Evolutionary conservation across 2,113 vertebrate species (phyloP).

Genomic region (Bothrops jararaca): DNA sequence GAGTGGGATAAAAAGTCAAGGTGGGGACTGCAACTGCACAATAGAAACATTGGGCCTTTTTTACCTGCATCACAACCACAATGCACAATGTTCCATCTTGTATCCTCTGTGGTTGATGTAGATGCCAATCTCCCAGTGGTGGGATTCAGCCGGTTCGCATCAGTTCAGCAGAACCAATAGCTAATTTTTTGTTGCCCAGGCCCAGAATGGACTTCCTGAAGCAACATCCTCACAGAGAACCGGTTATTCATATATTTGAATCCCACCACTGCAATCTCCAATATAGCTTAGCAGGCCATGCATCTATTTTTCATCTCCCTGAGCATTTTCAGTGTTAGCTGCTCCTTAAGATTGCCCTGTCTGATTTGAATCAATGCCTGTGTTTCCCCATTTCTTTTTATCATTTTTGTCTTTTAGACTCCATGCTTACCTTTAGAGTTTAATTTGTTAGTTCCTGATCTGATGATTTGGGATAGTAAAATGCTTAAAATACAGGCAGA

Average conservation of each 20-base stretch:
- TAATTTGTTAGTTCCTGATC: not conserved
- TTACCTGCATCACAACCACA: not conserved
- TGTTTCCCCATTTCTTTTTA: not conserved
- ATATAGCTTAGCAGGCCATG: not conserved
- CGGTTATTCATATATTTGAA: too few relatives aligned
- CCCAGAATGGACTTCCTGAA: too few relatives aligned
- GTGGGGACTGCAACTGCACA: not conserved
- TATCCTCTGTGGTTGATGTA: not conserved
- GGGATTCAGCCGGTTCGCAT: too few relatives aligned
- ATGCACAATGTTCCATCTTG: not conserved
- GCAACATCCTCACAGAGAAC: too few relatives aligned
- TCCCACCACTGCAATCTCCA: not conserved
- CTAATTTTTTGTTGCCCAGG: too few relatives aligned
- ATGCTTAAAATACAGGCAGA: not conserved
- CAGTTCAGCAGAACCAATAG: too few relatives aligned
- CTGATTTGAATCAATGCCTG: not conserved
- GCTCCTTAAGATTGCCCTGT: not conserved
- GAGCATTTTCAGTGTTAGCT: not conserved
- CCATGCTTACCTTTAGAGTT: not conserved
- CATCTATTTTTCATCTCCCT: not conserved
- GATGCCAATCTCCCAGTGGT: not conserved
- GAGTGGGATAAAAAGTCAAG: not conserved
- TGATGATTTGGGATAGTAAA: not conserved
- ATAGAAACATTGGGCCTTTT: not conserved
- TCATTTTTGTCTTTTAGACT: not conserved